Conservation (phyloP, 2,888 invertebrate species). For the Romanomermis culicivorax region DNA sequence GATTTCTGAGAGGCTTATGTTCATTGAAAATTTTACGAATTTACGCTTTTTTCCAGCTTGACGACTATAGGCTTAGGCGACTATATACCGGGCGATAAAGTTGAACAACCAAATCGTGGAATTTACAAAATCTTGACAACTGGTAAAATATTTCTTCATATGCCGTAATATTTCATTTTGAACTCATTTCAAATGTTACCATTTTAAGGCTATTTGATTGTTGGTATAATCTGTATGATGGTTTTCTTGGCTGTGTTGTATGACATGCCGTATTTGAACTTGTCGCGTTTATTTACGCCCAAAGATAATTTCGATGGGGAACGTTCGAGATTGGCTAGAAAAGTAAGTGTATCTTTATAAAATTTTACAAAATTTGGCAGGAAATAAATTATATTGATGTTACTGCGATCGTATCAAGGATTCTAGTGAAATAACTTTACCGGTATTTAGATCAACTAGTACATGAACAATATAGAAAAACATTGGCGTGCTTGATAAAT, state of each 20-base stretch:
- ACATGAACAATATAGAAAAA: no score
- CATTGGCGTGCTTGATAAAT: no score
- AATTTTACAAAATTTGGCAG: no score
- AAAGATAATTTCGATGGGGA: neutral
- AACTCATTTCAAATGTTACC: neutral
- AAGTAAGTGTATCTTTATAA: no score
- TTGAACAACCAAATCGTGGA: slow-evolving; percentile 51
- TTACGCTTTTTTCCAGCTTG: no score
- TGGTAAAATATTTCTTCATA: slow-evolving; percentile 31
- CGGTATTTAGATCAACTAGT: no score
- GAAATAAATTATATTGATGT: no score
- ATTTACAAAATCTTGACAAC: slow-evolving; percentile 61
- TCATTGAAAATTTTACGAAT: no score
- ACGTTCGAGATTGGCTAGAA: neutral
- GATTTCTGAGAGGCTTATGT: no score
- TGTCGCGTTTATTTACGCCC: slow-evolving; percentile 50
- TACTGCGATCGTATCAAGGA: no score
- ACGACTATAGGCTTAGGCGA: slow-evolving; percentile 73
- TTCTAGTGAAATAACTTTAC: no score
- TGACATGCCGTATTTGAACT: slow-evolving; percentile 65
- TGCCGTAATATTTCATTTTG: neutral
- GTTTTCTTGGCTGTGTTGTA: slow-evolving; percentile 59
- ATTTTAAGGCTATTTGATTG: slow-evolving; percentile 48
- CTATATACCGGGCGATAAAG: slow-evolving; percentile 61
- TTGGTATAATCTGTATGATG: slow-evolving; percentile 63